Percentiles rank a stretch among this genome's conserved stretches.
Conservation (phyloP, 2,797 vertebrate genomes). For the Gallirallus australis region DNA sequence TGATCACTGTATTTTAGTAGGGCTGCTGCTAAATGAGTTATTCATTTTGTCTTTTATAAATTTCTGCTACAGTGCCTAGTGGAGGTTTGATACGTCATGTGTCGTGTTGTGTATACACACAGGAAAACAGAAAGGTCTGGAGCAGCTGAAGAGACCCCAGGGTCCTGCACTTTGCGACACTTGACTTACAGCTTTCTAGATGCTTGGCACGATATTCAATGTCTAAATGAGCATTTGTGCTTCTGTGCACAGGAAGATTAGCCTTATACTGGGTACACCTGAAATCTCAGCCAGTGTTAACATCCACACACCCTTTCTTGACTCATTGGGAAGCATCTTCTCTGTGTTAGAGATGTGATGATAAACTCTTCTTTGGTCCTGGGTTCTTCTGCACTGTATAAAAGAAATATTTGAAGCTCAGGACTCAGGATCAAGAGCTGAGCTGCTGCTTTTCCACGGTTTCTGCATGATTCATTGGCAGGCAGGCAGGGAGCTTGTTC, state of each 20-base stretch:
- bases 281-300: neutral
- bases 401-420: neutral
- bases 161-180: neutral
- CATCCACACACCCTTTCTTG: neutral
- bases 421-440: neutral
- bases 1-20: neutral
- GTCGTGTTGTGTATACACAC: neutral
- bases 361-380: neutral
- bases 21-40: neutral
- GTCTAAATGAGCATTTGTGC: neutral
- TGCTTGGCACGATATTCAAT: neutral
- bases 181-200: neutral
- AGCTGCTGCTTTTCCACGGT: neutral
- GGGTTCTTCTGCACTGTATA: neutral
- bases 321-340: neutral
- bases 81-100: neutral
- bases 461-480: neutral
- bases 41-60: neutral
- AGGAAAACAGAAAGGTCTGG: neutral
- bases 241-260: neutral
- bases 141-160: neutral
- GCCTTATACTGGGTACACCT: fast-evolving
- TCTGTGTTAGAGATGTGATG: neutral
- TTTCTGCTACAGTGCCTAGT: neutral
- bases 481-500: neutral